Conservation (phyloP, 2,888 invertebrate genomes). For the Ophion ventricosus region DNA sequence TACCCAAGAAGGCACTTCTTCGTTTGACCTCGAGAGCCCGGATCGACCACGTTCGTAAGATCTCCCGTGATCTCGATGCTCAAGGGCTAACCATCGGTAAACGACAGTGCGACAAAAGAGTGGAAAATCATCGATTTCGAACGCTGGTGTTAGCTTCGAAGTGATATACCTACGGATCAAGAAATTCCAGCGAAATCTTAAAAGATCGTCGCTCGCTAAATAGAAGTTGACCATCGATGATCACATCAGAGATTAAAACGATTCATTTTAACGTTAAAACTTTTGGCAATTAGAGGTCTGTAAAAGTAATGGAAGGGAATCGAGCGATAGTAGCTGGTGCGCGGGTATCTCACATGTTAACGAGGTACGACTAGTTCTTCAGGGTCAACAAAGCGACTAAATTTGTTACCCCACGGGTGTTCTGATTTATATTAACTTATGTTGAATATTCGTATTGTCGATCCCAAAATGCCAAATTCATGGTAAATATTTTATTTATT, state of each 20-base stretch:
- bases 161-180: background rate
- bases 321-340: background rate
- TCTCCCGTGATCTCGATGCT: background rate
- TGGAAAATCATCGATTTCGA: background rate
- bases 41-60: conserved; percentile 12
- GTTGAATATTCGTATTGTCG: too few species aligned
- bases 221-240: background rate
- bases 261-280: background rate
- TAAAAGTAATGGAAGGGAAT: background rate
- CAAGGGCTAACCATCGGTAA: background rate
- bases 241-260: background rate
- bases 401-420: too few species aligned
- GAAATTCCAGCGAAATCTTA: background rate
- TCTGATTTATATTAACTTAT: too few species aligned
- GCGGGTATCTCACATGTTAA: too few species aligned
- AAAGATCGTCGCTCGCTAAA: background rate
- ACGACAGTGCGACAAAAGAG: background rate
- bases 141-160: background rate
- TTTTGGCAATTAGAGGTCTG: background rate
- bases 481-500: too few species aligned
- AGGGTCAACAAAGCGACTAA: too few species aligned
- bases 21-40: conserved; percentile 26
- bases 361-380: too few species aligned
- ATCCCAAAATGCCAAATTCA: too few species aligned
- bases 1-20: conserved; percentile 57